Base-by-base conservation (phyloP, 2,888 invertebrate species). In the Tipula confusa region DNA sequence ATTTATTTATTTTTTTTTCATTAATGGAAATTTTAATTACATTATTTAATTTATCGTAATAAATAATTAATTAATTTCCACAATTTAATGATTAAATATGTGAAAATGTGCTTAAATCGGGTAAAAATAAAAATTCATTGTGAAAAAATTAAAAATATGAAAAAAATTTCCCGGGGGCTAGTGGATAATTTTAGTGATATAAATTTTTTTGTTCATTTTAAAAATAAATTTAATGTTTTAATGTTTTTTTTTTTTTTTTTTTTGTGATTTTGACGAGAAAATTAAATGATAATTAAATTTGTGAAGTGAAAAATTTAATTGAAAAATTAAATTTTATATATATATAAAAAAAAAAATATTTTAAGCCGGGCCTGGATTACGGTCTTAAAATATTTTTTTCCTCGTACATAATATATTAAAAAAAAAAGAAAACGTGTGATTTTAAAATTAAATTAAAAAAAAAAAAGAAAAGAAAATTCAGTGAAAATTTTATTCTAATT, bases 331-430 rank as follows among this genome's bases (percentile, higher is more conserved):
- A 80, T 80, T n/a, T n/a, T n/a, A n/a, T n/a, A n/a, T n/a, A n/a
- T n/a, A n/a, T n/a, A n/a, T n/a, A n/a, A 29, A 48, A 7, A 29
- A 64, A 64, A 64, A 64, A 64, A 64, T 24, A 64, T 64, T 64
- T 64, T 64, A 64, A 80, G 31, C 80, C 31, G 80, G 80, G 80
- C 80, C 80, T 80, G 80, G 80, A 80, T 80, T 80, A 80, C 80
- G 80, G 80, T 80, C 15, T 29, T 80, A 29, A 29, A 31, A 29
- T 29, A n/a, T 29, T 80, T 80, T 79, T 79, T 79, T 29, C 11
- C 29, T 79, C 24, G 79, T 29, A 28, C 29, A 29, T 29, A 15
- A 15, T 29, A 31, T 28, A 79, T 15, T 18, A 64, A 64, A 64
- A 64, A 15, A 29, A 29, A 29, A 80, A 29, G n/a, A 80, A 80